These are phyloP conservation scores for Ceryle rudis DNA, from an alignment of 2,797 vertebrate species.

Conservation along the genomic window DNA sequence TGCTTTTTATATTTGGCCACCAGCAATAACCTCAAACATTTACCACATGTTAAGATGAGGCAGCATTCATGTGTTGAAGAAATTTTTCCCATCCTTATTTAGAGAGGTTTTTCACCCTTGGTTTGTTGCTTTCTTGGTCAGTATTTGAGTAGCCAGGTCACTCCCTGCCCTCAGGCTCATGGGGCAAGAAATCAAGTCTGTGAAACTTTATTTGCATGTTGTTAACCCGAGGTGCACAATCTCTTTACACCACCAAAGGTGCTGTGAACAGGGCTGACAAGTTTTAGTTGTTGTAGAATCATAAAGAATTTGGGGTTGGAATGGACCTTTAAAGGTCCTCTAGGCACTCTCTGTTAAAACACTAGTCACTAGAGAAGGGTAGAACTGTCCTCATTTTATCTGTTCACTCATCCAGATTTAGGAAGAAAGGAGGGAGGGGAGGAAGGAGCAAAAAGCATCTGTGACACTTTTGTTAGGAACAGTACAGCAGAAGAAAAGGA, in stretches of 20 bases:
- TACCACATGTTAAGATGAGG: conserved; percentile 13
- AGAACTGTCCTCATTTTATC: not conserved
- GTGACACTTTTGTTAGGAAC: not conserved
- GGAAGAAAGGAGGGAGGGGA: not conserved
- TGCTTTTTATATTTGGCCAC: conserved; percentile 24
- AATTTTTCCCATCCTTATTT: not conserved
- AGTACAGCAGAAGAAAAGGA: not conserved
- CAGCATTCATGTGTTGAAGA: not conserved
- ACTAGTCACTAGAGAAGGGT: not conserved
- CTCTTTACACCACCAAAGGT: not conserved
- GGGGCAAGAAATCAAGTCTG: not conserved
- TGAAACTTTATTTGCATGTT: not conserved
- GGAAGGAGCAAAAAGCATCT: not conserved
- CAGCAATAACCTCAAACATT: conserved; percentile 18
- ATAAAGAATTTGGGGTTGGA: not conserved
- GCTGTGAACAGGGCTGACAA: not conserved
- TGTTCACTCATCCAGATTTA: not conserved
- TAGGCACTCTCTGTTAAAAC: not conserved
- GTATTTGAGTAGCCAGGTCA: not conserved
- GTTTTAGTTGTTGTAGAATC: not conserved
- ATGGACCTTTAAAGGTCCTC: not conserved
- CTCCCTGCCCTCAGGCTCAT: rapidly evolving
- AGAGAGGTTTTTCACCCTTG: not conserved
- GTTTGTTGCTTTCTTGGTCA: not conserved
- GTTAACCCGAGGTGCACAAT: not conserved